A percentile compares a stretch with the other conserved stretches of the same genome.
Conservation (phyloP, 2,113 vertebrate genomes). For the Agapornis roseicollis region DNA sequence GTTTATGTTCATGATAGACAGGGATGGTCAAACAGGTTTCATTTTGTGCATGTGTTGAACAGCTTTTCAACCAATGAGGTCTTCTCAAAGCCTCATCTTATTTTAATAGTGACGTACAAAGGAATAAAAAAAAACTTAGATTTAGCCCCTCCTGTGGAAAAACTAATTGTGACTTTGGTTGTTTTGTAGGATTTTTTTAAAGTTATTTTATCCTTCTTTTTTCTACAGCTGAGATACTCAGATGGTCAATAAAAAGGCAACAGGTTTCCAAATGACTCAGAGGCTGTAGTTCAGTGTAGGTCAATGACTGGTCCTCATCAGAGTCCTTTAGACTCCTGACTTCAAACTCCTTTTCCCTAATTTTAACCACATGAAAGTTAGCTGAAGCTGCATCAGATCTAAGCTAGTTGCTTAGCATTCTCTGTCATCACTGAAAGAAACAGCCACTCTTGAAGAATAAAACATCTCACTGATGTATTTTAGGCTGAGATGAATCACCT, state of each 20-base stretch:
- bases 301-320: background rate
- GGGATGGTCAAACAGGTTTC: background rate
- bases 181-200: background rate
- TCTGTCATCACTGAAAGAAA: background rate
- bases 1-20: slow-evolving; percentile 12
- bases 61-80: background rate
- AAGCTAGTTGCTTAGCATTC: background rate
- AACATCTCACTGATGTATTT: background rate
- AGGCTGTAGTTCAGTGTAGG: background rate
- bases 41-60: background rate
- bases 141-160: background rate
- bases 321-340: background rate
- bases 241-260: background rate
- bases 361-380: background rate
- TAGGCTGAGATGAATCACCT: background rate
- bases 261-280: background rate
- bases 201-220: background rate
- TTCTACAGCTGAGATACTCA: background rate
- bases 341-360: background rate
- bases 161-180: background rate
- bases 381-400: background rate
- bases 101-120: background rate
- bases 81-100: background rate
- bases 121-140: background rate
- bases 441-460: background rate